Base-by-base conservation (phyloP, 2,888 invertebrate species). In the Heteromurus nitidus region DNA sequence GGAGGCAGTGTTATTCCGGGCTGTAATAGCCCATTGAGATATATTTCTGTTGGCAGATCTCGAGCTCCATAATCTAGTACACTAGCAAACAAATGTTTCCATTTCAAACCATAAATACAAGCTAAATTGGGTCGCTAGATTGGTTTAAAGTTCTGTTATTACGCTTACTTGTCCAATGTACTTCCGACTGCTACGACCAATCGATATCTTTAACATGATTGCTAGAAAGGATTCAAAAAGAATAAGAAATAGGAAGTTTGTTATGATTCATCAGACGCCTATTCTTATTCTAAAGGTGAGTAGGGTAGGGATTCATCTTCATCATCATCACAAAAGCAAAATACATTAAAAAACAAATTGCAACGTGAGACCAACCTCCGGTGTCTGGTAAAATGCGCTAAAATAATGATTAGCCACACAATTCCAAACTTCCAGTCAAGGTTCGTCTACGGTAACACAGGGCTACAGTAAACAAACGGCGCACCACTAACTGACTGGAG, bases 81-180 rank as follows among this genome's bases (percentile, higher is more conserved):
- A 67, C 80, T 80, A 55, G 36, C 36, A 77, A 30, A 44, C 22
- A n/a, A n/a, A n/a, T n/a, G n/a, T n/a, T n/a, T n/a, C n/a, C n/a
- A n/a, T n/a, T n/a, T n/a, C n/a, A n/a, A n/a, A n/a, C n/a, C n/a
- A n/a, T n/a, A n/a, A n/a, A n/a, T n/a, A n/a, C n/a, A n/a, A n/a
- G n/a, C n/a, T n/a, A n/a, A n/a, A n/a, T n/a, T n/a, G n/a, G n/a
- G n/a, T n/a, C n/a, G n/a, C n/a, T n/a, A n/a, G 1, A 67, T 50
- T 26, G 26, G 42, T 16, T 62, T 60, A 16, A 55, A 24, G 13
- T 3, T 9, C 28, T 47, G 47, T 36, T 36, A 47, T 11, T 16
- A 47, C 11, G 47, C 47, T 75, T 79, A 84, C 84, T 50, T 82
- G 84, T 47, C 84, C 80, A 44, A 84, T 65, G 62, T 80, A 84